Percentiles rank a stretch among this genome's conserved stretches.
Conservation (phyloP, 1,140 invertebrate genomes). For the Helicoverpa armigera region DNA sequence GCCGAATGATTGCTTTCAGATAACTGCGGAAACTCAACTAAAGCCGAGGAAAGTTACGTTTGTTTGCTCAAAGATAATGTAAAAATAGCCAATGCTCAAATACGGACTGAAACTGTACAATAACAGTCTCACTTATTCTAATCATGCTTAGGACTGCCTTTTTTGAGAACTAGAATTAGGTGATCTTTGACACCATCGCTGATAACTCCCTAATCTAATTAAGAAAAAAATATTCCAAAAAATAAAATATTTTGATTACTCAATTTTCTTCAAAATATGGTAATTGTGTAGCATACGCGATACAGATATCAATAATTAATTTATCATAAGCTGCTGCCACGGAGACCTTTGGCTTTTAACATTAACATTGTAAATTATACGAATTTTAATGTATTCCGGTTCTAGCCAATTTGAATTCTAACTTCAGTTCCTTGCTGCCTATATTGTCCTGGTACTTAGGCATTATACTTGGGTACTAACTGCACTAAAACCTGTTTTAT, state of each 20-base stretch:
- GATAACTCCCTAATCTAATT: no score
- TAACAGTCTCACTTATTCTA: no score
- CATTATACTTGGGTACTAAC: conserved; percentile 1
- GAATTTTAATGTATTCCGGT: neutral
- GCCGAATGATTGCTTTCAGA: conserved; percentile 32
- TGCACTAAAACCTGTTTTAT: neutral
- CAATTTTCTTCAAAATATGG: neutral
- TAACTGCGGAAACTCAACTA: conserved; percentile 6
- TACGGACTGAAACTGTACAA: no score
- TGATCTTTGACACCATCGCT: no score
- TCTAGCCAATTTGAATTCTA: neutral
- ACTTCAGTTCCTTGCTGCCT: conserved; percentile 4
- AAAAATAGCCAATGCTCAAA: conserved; percentile 2
- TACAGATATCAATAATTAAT: neutral
- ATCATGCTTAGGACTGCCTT: no score
- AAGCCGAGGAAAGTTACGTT: conserved; percentile 14
- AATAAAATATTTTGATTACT: no score
- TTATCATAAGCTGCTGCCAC: neutral
- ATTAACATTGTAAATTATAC: conserved; percentile 6
- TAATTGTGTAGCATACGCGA: neutral
- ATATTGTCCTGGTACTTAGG: conserved; percentile 32
- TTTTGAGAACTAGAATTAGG: no score
- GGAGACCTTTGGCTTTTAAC: neutral
- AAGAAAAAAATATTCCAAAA: no score
- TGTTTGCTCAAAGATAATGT: conserved; percentile 13